Evolutionary conservation across 2,113 vertebrate genomes (phyloP).

Genomic region (Steatornis caripensis): DNA sequence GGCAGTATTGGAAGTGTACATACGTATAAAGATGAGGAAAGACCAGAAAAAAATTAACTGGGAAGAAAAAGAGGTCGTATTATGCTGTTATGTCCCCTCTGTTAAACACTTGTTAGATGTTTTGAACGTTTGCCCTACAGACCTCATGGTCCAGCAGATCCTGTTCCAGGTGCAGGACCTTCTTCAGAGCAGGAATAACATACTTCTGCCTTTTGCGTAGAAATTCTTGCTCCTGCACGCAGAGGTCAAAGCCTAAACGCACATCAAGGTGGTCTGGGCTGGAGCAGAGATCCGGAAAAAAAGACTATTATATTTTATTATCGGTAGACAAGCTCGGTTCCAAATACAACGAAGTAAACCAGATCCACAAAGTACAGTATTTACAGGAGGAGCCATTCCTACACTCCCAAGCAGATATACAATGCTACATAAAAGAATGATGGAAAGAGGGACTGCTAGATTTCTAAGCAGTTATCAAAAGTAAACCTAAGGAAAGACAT

Average conservation of each 20-base stretch:
- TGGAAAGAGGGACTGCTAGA: not conserved
- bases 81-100: not conserved
- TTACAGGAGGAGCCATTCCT: not conserved
- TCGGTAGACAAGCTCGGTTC: not conserved
- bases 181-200: slow-evolving; percentile 73
- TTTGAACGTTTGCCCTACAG: not conserved
- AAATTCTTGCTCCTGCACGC: slow-evolving; percentile 76
- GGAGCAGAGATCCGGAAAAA: not conserved
- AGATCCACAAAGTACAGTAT: not conserved
- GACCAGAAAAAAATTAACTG: not conserved
- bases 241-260: slow-evolving; percentile 79
- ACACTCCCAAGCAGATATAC: not conserved
- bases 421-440: not conserved
- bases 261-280: slow-evolving; percentile 68
- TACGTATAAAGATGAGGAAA: not conserved
- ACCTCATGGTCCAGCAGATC: slow-evolving; percentile 73
- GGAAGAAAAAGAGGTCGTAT: not conserved
- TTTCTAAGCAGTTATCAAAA: not conserved
- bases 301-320: not conserved
- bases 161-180: slow-evolving; percentile 68
- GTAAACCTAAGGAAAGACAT: not conserved
- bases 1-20: not conserved
- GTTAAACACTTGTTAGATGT: not conserved
- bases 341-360: not conserved
- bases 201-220: slow-evolving; percentile 73